Conservation (phyloP, 2,113 vertebrate genomes). For the Garra rufa region DNA sequence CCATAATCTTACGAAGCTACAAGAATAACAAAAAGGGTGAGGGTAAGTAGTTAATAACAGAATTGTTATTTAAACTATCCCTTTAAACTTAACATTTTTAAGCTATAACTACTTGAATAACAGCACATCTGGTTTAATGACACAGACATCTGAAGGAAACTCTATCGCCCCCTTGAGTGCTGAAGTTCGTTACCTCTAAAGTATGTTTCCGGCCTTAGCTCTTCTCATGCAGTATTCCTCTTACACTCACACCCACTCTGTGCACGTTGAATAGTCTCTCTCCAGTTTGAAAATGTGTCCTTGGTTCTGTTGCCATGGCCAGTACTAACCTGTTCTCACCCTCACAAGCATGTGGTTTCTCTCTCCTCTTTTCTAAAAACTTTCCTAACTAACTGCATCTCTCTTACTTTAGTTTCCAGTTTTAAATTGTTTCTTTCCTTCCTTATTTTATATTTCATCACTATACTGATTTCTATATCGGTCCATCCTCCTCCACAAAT, state of each 20-base stretch:
- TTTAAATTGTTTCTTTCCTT: constrained; percentile 41
- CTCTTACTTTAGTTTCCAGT: background rate
- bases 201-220: constrained; percentile 7
- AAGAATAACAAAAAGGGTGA: too few relatives aligned
- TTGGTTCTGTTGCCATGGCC: constrained; percentile 43
- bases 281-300: constrained; percentile 43
- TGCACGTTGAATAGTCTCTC: constrained; percentile 30
- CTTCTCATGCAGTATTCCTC: background rate
- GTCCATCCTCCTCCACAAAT: constrained; percentile 47
- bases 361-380: constrained; percentile 33
- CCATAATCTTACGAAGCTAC: too few relatives aligned
- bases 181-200: background rate
- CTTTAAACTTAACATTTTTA: background rate
- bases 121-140: background rate
- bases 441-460: constrained; percentile 35
- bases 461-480: constrained; percentile 41
- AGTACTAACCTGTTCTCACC: constrained; percentile 7
- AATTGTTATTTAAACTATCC: too few relatives aligned
- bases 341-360: constrained; percentile 5
- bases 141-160: constrained; percentile 3
- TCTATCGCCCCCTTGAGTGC: background rate
- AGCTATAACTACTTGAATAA: background rate
- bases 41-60: too few relatives aligned
- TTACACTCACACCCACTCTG: constrained; percentile 38
- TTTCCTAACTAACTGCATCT: constrained; percentile 30